These are phyloP conservation scores for Erpobdella octoculata DNA, from an alignment of 2,888 invertebrate genomes.

Conservation along the genomic window DNA sequence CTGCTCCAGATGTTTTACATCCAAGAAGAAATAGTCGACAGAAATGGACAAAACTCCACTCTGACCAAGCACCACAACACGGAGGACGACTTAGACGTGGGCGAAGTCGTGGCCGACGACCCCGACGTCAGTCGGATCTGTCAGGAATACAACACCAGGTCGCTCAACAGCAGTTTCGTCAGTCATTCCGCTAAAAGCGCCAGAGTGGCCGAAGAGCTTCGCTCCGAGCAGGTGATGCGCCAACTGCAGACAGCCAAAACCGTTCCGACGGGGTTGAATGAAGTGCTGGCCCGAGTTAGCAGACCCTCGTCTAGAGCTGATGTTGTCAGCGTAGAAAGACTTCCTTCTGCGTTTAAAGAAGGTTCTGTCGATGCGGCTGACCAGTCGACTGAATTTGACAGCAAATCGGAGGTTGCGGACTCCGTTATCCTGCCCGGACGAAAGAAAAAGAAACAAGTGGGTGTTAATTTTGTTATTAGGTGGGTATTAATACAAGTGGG, in stretches of 20 bases:
- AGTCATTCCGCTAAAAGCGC: neutral
- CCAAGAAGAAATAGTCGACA: conserved; percentile 34
- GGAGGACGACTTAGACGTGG: conserved; percentile 36
- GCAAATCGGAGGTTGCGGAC: conserved; percentile 1
- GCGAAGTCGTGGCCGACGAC: conserved; percentile 35
- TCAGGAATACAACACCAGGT: conserved; percentile 35
- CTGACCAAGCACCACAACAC: conserved; percentile 28
- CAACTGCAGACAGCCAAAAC: conserved; percentile 19
- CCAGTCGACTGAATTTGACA: neutral
- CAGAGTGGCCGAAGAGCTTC: neutral
- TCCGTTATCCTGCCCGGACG: neutral
- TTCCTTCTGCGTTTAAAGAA: neutral
- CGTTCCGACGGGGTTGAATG: conserved; percentile 6
- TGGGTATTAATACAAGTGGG: neutral
- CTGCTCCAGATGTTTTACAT: conserved; percentile 37
- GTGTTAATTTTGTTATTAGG: neutral
- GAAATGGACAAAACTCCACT: neutral
- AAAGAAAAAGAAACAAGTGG: neutral
- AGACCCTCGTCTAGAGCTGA: conserved; percentile 17
- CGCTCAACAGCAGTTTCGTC: conserved; percentile 36
- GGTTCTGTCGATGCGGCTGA: neutral
- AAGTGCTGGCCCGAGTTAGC: conserved; percentile 4
- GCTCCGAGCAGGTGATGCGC: conserved; percentile 11
- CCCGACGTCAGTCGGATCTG: conserved; percentile 37
- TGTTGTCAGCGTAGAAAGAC: neutral